Percentiles rank a stretch among this genome's conserved stretches.
These are phyloP conservation scores for Panorpa germanica DNA, from an alignment of 2,888 invertebrate genomes.

Conservation along the genomic window DNA sequence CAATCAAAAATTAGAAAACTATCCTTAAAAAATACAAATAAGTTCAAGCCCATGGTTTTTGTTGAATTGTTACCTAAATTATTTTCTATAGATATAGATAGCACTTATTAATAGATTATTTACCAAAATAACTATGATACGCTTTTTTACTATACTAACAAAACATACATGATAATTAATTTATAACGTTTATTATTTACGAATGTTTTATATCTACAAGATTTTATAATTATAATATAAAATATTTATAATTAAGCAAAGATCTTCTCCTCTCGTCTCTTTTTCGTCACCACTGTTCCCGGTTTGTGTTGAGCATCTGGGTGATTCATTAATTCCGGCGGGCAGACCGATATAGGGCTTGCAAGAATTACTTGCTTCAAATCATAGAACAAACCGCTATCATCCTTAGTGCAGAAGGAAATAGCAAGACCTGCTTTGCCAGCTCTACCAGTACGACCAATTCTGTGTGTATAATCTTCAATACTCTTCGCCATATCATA, in stretches of 20 bases:
- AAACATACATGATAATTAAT: too few relatives aligned
- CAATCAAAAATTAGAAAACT: too few relatives aligned
- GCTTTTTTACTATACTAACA: too few relatives aligned
- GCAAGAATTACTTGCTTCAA: constrained; percentile 77
- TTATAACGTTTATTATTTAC: too few relatives aligned
- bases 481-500: constrained; percentile 99
- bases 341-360: constrained; percentile 87
- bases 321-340: constrained; percentile 92
- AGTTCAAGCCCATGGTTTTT: too few relatives aligned
- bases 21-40: too few relatives aligned
- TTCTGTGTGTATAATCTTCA: constrained; percentile 95
- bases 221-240: too few relatives aligned
- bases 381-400: constrained; percentile 88
- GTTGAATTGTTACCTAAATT: too few relatives aligned
- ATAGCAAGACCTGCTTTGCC: constrained; percentile 95
- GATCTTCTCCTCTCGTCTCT: constrained; percentile 85
- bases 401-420: constrained; percentile 94
- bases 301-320: constrained; percentile 98
- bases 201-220: too few relatives aligned
- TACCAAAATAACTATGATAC: too few relatives aligned
- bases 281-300: constrained; percentile 85
- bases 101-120: too few relatives aligned
- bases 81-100: too few relatives aligned
- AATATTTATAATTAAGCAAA: constrained; percentile 44
- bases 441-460: constrained; percentile 97